Evolutionary conservation across 2,113 vertebrate species (phyloP).

Genomic region (Balaeniceps rex): DNA sequence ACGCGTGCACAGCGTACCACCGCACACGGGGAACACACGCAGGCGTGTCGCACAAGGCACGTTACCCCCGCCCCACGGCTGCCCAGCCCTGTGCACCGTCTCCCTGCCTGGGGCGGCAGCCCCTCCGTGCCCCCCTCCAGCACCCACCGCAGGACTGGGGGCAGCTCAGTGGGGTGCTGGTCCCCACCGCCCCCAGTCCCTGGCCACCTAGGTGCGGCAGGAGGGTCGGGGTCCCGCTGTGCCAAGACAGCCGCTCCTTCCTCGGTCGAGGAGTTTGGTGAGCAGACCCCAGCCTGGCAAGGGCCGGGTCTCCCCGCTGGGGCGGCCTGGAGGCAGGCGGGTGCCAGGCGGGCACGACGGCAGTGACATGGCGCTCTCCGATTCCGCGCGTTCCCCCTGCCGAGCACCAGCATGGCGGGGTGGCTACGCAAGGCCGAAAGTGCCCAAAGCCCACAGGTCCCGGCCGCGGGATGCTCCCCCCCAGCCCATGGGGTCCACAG

Average conservation of each 20-base stretch:
- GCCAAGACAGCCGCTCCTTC: neutral
- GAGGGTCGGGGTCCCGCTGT: too few species aligned
- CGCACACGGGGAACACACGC: too few species aligned
- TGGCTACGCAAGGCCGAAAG: neutral
- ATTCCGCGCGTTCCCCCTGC: neutral
- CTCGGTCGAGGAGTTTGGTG: neutral
- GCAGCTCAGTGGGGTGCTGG: neutral
- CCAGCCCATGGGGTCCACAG: rapidly evolving
- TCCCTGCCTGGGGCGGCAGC: neutral
- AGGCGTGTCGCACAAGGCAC: neutral
- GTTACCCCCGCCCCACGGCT: rapidly evolving
- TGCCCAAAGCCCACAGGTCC: neutral
- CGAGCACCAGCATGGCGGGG: neutral
- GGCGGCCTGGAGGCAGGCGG: neutral
- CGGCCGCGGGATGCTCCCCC: neutral
- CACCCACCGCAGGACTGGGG: neutral
- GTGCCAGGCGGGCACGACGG: neutral
- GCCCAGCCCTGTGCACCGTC: neutral
- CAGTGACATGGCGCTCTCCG: neutral
- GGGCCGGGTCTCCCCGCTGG: neutral
- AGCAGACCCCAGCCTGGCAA: neutral
- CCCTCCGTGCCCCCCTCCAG: neutral
- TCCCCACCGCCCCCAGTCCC: neutral
- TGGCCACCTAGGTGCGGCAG: neutral
- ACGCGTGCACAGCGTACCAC: neutral